These are phyloP conservation scores for Salticus scenicus DNA, from an alignment of 2,888 invertebrate genomes.

Conservation along the genomic window DNA sequence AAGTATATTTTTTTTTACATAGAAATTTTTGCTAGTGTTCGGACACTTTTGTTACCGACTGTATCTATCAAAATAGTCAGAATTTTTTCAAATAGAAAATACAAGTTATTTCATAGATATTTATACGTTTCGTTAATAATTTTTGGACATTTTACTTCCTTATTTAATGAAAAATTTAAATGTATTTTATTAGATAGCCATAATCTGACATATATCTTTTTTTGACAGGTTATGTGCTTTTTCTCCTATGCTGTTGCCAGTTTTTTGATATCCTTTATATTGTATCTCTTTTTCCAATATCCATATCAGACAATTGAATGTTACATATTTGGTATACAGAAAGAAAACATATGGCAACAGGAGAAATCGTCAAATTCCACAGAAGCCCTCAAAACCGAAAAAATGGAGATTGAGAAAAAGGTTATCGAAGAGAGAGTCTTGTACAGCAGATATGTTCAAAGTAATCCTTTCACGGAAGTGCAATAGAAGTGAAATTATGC, in stretches of 20 bases:
- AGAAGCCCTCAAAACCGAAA: constrained; percentile 4
- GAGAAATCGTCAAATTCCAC: constrained; percentile 21
- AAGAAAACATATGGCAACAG: constrained; percentile 31
- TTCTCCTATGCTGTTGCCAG: constrained; percentile 49
- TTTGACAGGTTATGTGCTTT: constrained; percentile 68
- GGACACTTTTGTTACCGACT: no score
- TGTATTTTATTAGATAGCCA: no score
- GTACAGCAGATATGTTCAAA: constrained; percentile 21
- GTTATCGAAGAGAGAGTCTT: constrained; percentile 27
- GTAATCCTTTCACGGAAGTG: background rate
- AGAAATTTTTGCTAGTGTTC: no score
- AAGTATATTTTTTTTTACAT: no score
- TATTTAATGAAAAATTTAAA: no score
- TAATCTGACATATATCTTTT: no score
- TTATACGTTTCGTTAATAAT: no score
- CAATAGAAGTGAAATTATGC: background rate
- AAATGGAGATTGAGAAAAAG: background rate
- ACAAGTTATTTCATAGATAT: no score
- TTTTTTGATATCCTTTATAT: constrained; percentile 46
- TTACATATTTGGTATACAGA: constrained; percentile 12
- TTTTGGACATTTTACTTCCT: no score
- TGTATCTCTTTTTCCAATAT: constrained; percentile 56
- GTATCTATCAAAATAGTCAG: no score
- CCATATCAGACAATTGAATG: constrained; percentile 44
- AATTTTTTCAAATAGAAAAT: no score